A percentile compares a stretch with the other conserved stretches of the same genome.
Conservation (phyloP, 1,140 invertebrate species). For the Drosophila paulistorum region DNA sequence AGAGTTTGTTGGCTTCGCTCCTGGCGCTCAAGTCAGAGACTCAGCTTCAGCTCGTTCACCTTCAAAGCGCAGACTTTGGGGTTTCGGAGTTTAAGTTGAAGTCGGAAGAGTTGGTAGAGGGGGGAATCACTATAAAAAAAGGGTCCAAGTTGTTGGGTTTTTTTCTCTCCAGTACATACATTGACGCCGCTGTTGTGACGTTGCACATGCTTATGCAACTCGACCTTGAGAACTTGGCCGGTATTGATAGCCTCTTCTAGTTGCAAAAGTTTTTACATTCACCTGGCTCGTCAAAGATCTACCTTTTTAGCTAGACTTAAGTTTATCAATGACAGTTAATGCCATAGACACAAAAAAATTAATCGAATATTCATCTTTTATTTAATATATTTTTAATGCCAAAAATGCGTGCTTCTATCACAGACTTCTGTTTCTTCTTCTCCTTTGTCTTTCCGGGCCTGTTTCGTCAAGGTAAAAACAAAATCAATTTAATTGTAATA, state of each 20-base stretch:
- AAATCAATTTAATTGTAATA: constrained; percentile 70
- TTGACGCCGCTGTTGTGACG: constrained; percentile 52
- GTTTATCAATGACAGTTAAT: not conserved
- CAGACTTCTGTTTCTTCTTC: constrained; percentile 20
- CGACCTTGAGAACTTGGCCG: constrained; percentile 52
- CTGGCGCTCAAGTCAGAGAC: constrained; percentile 35
- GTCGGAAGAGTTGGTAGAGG: not conserved
- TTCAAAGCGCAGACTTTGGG: constrained; percentile 46
- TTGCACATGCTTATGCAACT: constrained; percentile 57
- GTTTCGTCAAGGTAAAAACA: constrained; percentile 50
- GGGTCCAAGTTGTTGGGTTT: constrained; percentile 56
- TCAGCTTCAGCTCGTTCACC: constrained; percentile 60
- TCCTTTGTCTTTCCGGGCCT: not conserved
- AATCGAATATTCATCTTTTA: constrained; percentile 3
- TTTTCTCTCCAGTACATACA: constrained; percentile 13
- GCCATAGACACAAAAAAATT: not conserved
- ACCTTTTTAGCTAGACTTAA: not conserved
- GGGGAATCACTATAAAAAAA: constrained; percentile 23
- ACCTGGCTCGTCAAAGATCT: constrained; percentile 14
- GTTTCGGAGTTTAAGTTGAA: constrained; percentile 10
- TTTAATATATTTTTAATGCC: constrained; percentile 49
- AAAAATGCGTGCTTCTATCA: constrained; percentile 43
- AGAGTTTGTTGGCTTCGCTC: constrained; percentile 74
- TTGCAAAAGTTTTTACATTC: constrained; percentile 57
- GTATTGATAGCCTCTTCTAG: constrained; percentile 39